Evolutionary conservation across 2,888 invertebrate genomes (phyloP).

Genomic region (Tipula lateralis): DNA sequence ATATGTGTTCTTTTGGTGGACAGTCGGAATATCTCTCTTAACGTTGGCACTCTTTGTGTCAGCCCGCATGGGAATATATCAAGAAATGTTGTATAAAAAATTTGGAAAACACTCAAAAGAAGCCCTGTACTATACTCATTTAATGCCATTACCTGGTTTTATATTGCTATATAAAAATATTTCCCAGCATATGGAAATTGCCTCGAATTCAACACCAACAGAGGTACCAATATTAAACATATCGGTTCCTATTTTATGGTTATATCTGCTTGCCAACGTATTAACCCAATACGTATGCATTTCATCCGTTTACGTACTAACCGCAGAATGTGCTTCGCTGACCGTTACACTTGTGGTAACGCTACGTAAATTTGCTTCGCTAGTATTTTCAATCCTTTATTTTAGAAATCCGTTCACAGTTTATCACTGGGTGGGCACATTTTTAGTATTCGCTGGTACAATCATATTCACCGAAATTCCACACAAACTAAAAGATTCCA

Average conservation of each 20-base stretch:
- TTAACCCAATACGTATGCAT: conserved; percentile 92
- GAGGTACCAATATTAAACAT: conserved; percentile 57
- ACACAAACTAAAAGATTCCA: conserved; percentile 59
- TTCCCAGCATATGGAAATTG: conserved; percentile 66
- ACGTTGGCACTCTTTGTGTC: conserved; percentile 86
- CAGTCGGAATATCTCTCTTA: conserved; percentile 72
- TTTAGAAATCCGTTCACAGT: conserved; percentile 91
- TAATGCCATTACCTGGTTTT: conserved; percentile 86
- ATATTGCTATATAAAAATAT: conserved; percentile 73
- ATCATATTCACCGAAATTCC: conserved; percentile 81
- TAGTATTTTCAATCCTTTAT: conserved; percentile 89
- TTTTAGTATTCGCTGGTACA: conserved; percentile 88
- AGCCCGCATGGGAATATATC: conserved; percentile 92
- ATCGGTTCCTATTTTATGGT: conserved; percentile 66
- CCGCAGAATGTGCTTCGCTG: conserved; percentile 88
- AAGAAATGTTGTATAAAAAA: conserved; percentile 76
- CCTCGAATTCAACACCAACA: conserved; percentile 58
- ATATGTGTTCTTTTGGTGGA: conserved; percentile 57
- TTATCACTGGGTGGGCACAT: conserved; percentile 86
- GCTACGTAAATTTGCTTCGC: conserved; percentile 87
- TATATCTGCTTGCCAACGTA: conserved; percentile 75
- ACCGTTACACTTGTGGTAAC: conserved; percentile 96
- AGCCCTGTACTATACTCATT: conserved; percentile 82
- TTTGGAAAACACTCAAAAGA: conserved; percentile 91
- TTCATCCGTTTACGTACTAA: conserved; percentile 88